Base-by-base conservation (phyloP, 2,113 vertebrate genomes). In the Ploceus nigricollis region DNA sequence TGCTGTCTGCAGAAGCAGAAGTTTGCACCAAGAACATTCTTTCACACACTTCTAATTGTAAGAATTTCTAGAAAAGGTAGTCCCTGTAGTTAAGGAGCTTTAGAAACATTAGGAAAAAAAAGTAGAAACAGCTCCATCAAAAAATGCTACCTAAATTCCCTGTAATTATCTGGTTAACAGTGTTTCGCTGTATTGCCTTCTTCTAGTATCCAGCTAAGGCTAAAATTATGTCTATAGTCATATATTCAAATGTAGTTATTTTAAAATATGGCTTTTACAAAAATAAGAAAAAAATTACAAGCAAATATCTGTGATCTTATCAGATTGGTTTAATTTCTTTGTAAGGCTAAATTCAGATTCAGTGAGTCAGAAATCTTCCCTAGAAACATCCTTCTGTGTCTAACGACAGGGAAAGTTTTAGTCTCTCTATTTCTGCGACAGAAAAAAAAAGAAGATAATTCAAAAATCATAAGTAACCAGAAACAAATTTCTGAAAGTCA, bases 11-110 rank as follows among this genome's bases (percentile, higher is more conserved):
- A 89, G 98, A 98, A 54, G 90, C 84, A 91, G 97, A 99, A 96
- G 97, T 98, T 97, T 98, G 97, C 88, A 98, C 97, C 93, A 98
- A 97, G 37, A 98, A 97, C 54, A 98, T 97, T 84, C 75, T 98
- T 95, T 98, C 97, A 96, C 97, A 98, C 35, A 98, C 96, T 94
- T 98, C 96, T 58, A 60, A 98, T 98, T 87, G 98, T 97, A 23
- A 97, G 96, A 78, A 96, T 97, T 84, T 98, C 97, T 13, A 97
- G 60, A 48, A 99, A 96, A 51, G 89, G 77, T 22, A 97, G 97
- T 21, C 97, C 96, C 97, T 98, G 94, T 82, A 93, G 15, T 53
- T 76, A 77, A 85, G 78, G 15, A 81, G 15, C 13, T 83, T 82
- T 63, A 69, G 44, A 90, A 95, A 61, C 31, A 48, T 60, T 72